Base-by-base conservation (phyloP, 92 coral and sea anemone species). In the Plumapathes pennacea region DNA sequence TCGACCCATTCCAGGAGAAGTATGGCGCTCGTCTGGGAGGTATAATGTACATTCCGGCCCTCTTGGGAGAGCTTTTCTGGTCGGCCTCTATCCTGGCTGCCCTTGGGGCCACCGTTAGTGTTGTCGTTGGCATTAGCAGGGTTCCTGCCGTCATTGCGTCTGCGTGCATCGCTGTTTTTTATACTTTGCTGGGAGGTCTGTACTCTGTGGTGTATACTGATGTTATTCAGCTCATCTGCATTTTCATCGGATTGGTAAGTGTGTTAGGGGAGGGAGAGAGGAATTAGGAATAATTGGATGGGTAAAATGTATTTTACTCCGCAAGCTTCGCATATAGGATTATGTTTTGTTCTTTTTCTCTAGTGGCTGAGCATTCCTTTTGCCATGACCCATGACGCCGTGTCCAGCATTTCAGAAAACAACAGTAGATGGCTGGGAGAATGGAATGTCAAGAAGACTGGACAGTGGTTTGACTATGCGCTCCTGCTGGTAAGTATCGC, bases 21-120 rank as follows among this genome's bases (percentile, higher is more conserved):
- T 72, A 72, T 55, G 80, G 80, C 3, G 12, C 26, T 4, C 39
- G 50, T 6, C 43, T 72, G 80, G 80, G 80, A 32, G 50, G 49
- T 19, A 18, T 73, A 13, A 27, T 73, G 10, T 20, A 28, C 48
- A 25, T 57, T 24, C 59, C 59, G 10, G 25, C 67, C 3, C 15
- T 58, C 9, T 15, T 41, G 27, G 65, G 37, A 19, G 73, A 73
- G 19, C 13, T 73, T 4, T 47, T 73, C 26, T 62, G 39, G 54
- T 31, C 26, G 4, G 55, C 80, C 15, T 61, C 76, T 33, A 56
- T 75, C 38, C 69, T 75, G 0, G 19, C 37, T 9, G 68, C 82
- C 18, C 82, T 75, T 36, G 82, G 82, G 22, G 52, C 75, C 23
- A 57, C 82, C 46, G 60, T 74, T 10, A 74, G 82, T 20, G 82